Evolutionary conservation across 2,888 invertebrate genomes (phyloP).

Genomic region (Euproctis similis): DNA sequence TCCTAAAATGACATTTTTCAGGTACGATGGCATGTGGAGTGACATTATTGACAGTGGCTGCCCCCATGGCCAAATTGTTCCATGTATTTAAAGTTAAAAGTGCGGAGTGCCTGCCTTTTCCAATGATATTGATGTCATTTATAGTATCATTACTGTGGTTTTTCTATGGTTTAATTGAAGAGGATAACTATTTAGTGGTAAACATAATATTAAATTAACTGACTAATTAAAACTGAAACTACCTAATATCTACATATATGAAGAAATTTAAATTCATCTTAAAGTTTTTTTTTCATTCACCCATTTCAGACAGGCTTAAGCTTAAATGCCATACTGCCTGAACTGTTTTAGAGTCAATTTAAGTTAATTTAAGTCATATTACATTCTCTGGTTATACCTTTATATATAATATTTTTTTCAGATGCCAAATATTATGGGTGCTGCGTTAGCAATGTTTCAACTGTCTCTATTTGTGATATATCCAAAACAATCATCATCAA

Average conservation of each 20-base stretch:
- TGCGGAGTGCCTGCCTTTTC: conserved; percentile 91
- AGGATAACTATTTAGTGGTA: conserved; percentile 88
- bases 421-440: conserved; percentile 88
- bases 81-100: conserved; percentile 87
- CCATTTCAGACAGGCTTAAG: too few species aligned
- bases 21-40: conserved; percentile 81
- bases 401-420: conserved; percentile 48
- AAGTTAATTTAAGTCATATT: too few species aligned
- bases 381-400: not conserved
- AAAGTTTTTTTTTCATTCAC: too few species aligned
- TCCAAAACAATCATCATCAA: conserved; percentile 58
- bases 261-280: too few species aligned
- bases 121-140: conserved; percentile 88
- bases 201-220: too few species aligned
- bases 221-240: too few species aligned
- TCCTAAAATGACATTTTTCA: conserved; percentile 38
- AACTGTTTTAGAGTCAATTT: too few species aligned
- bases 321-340: too few species aligned
- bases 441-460: conserved; percentile 83
- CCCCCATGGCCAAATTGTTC: conserved; percentile 86
- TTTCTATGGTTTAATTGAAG: conserved; percentile 85
- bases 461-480: conserved; percentile 85
- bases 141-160: conserved; percentile 90
- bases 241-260: too few species aligned
- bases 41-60: conserved; percentile 87